Conservation (phyloP, 1,140 invertebrate species). For the Drosophila kurseongensis region DNA sequence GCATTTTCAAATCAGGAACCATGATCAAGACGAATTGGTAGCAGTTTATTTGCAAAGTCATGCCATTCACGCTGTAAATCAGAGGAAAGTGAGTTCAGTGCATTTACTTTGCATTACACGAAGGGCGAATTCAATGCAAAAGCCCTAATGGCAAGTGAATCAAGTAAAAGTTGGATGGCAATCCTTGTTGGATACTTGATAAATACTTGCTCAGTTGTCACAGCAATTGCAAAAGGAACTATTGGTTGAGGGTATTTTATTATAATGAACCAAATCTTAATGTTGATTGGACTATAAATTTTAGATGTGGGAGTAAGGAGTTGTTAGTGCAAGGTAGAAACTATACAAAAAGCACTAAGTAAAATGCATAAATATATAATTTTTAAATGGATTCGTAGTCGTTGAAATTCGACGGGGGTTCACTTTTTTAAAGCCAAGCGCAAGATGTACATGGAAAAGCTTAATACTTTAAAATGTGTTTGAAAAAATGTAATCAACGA, state of each 20-base stretch:
- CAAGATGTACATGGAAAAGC: too few species aligned
- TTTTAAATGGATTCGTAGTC: too few species aligned
- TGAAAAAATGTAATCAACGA: too few species aligned
- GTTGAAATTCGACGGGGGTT: too few species aligned
- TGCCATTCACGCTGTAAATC: constrained; percentile 51
- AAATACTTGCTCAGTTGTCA: constrained; percentile 1
- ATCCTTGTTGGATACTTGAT: constrained; percentile 14
- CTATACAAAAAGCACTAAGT: too few species aligned
- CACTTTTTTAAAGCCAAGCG: too few species aligned
- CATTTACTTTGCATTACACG: constrained; percentile 35
- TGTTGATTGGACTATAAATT: neutral
- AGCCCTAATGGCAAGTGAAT: constrained; percentile 13
- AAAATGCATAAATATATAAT: too few species aligned
- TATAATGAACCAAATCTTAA: neutral
- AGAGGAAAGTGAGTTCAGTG: constrained; percentile 21
- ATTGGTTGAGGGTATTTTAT: neutral
- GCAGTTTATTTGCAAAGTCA: constrained; percentile 49
- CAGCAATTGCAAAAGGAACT: neutral
- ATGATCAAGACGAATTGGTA: constrained; percentile 56
- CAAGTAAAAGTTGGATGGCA: constrained; percentile 19
- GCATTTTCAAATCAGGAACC: constrained; percentile 52
- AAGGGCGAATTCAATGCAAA: constrained; percentile 8
- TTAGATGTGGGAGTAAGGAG: too few species aligned
- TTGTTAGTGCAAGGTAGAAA: too few species aligned
- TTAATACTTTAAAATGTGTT: too few species aligned